Evolutionary conservation across 2,888 invertebrate species (phyloP), one percentile per base, ranked within the genome.

Genomic region (Mythimna loreyi): DNA sequence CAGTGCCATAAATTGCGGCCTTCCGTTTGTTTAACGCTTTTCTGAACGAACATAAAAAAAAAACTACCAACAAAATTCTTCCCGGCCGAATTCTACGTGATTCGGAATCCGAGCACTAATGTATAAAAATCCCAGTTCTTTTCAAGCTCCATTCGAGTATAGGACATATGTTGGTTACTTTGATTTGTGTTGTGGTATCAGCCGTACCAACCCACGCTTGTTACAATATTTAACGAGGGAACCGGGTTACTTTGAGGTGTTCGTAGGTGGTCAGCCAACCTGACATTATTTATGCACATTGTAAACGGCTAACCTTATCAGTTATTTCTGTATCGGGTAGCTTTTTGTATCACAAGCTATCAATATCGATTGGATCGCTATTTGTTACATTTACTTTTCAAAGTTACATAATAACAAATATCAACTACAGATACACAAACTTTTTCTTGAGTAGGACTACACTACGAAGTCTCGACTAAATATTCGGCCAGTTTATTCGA

Each of bases 121-220:
- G 4, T 43, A 56, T n/a, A 43, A 62, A 72, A 49, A 43, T n/a
- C 1, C 5, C 8, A 23, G 19, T 50, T 50, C 36, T 66, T 75
- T 59, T 45, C 1, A 25, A 62, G 43, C 40, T 56, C n/a, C 40
- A n/a, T 50, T 13, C 11, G 40, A 49, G 33, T 25, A 64, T 74
- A 59, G 45, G 53, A 59, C 58, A 23, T 23, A 58, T n/a, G 58
- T 52, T 40, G 52, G 62, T 64, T 13, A 49, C 28, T 67, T 64
- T 77, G 63, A 73, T 68, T 72, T 72, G 58, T 68, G 21, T 62
- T 72, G 61, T 61, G 50, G 62, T 59, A 67, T 72, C 80, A 72
- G 72, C 43, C 66, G 63, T 61, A 66, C 33, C 33, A 28, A 57
- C 72, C 70, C 67, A 75, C 72, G 67, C 57, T 64, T 19, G 50